A percentile compares a stretch with the other conserved stretches of the same genome.
These are phyloP conservation scores for Aricia artaxerxes DNA, from an alignment of 2,888 invertebrate genomes.

Conservation along the genomic window DNA sequence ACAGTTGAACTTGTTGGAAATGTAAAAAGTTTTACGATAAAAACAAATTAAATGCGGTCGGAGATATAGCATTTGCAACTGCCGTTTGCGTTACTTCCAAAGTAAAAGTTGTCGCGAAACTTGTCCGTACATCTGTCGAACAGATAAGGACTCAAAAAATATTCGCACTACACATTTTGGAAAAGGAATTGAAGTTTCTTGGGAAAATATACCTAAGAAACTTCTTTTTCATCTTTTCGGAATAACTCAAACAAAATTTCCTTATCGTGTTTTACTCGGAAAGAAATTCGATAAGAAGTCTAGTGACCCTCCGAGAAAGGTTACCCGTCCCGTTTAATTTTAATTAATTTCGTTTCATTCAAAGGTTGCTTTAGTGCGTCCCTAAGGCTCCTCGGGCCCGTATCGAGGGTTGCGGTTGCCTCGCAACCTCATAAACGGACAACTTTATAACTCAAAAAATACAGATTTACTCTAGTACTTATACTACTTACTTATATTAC, in stretches of 20 bases:
- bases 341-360: conserved; percentile 18
- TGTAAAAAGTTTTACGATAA: conserved; percentile 71
- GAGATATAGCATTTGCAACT: conserved; percentile 57
- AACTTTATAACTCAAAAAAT: neutral
- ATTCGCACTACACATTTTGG: neutral
- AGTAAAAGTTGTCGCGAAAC: conserved; percentile 54
- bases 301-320: neutral
- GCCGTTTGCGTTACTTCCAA: conserved; percentile 56
- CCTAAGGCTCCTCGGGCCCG: neutral
- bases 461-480: neutral
- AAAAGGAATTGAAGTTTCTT: neutral
- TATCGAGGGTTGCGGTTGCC: neutral
- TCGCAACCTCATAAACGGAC: neutral
- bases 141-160: conserved; percentile 1
- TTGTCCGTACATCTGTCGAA: conserved; percentile 59
- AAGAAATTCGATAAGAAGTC: neutral
- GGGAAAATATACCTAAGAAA: neutral
- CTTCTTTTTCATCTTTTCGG: neutral
- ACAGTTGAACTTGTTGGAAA: conserved; percentile 58
- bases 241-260: neutral
- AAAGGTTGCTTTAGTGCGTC: neutral
- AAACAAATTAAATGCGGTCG: conserved; percentile 70
- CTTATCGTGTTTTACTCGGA: conserved; percentile 7
- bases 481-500: neutral
- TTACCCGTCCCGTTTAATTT: neutral